Base-by-base conservation (phyloP, 2,797 vertebrate species). In the Gephyroberyx darwinii region DNA sequence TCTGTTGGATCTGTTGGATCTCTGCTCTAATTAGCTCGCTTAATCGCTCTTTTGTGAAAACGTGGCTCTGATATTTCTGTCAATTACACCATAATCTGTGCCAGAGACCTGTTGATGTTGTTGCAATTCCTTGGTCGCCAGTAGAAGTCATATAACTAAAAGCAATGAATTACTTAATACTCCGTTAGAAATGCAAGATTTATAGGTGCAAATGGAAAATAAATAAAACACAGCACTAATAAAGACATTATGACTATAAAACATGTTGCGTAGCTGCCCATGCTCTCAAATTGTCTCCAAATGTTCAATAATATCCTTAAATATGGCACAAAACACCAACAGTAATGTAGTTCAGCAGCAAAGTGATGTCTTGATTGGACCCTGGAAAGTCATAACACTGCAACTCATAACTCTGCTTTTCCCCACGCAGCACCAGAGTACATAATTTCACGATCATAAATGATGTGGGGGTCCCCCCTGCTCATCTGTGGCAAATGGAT, bases 301-400 rank as follows among this genome's bases (percentile, higher is more conserved):
- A 81, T 70, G 59, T 71, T 85, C 63, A 61, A 51, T 81, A 85
- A 89, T 82, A 22, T 64, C 33, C 64, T 84, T 81, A 77, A 86
- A 84, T 78, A 87, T 74, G 71, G 74, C 63, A 74, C 59, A 75
- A 69, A 86, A 63, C 61, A 80, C 74, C 74, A 74, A 72, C 72
- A 66, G 75, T 80, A 73, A 82, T 57, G 73, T 73, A 81, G 69
- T 81, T 84, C 65, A 83, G 78, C 81, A 61, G 74, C 78, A 80
- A 83, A 79, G 66, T 75, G 61, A 90, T 87, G 74, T 81, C 81
- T 90, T 90, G 84, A 91, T 91, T 89, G 88, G 83, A 82, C 88
- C 84, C 85, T 71, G 59, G 86, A 74, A 90, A 90, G 80, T 81
- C 85, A 85, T 90, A 88, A 83, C 43, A 55, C 74, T 82, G 65